These are phyloP conservation scores for Eulithis prunata DNA, from an alignment of 2,888 invertebrate genomes.

Conservation along the genomic window DNA sequence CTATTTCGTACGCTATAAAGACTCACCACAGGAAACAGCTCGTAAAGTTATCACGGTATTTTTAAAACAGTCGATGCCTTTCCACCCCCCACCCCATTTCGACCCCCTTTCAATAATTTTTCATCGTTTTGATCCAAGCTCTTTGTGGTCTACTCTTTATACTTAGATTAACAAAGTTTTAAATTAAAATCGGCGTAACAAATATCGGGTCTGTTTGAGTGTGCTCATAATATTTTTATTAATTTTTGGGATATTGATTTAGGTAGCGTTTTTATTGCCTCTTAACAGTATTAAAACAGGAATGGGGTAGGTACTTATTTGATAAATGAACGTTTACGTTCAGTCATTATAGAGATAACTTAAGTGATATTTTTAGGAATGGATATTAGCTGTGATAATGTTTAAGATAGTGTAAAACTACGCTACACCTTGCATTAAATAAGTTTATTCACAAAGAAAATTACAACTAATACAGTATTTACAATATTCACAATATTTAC, in stretches of 20 bases:
- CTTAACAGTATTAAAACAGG: constrained; percentile 29
- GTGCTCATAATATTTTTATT: constrained; percentile 46
- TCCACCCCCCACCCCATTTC: constrained; percentile 60
- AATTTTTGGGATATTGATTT: constrained; percentile 45
- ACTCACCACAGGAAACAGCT: constrained; percentile 10
- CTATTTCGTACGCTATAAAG: constrained; percentile 41
- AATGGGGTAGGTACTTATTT: constrained; percentile 4
- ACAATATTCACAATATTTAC: no score
- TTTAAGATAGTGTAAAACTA: no score
- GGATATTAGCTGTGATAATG: no score
- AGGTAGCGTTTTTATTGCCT: constrained; percentile 32
- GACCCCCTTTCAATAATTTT: constrained; percentile 84
- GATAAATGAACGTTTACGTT: background rate
- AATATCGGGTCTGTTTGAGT: constrained; percentile 64
- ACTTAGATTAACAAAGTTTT: constrained; percentile 84
- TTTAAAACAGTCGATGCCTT: constrained; percentile 73
- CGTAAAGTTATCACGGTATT: constrained; percentile 59
- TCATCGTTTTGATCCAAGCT: constrained; percentile 81
- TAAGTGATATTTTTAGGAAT: background rate
- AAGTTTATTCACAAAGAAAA: no score
- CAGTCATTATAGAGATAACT: background rate
- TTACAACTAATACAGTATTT: no score
- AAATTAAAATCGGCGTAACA: constrained; percentile 79
- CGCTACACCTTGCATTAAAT: no score
- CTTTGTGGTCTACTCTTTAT: constrained; percentile 79